phyloP scores from a whole-genome alignment of 2,797 vertebrate species.

The Anabacerthia variegaticeps region DNA sequence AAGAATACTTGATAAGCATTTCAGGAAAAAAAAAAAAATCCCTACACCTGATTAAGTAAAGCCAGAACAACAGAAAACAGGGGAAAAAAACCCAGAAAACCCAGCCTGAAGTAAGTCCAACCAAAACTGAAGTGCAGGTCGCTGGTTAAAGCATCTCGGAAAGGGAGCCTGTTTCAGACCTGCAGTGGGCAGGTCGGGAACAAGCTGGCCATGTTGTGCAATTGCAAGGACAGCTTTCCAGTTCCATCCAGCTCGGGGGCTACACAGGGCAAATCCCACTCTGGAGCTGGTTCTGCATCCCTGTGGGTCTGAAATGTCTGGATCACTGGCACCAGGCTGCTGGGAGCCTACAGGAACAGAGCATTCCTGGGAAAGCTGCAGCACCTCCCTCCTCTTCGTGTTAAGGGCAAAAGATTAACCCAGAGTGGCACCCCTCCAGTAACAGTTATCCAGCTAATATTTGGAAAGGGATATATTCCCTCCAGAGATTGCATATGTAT shows the following conservation, averaged over 20 bases:
- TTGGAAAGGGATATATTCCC: background rate
- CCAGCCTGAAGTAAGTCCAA: slow-evolving; percentile 27
- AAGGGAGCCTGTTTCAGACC: slow-evolving; percentile 41
- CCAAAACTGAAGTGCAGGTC: slow-evolving; percentile 14
- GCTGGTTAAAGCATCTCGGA: slow-evolving; percentile 37
- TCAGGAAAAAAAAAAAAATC: slow-evolving; percentile 55
- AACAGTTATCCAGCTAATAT: background rate
- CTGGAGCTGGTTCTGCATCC: background rate
- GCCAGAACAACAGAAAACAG: background rate
- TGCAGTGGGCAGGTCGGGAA: slow-evolving; percentile 15
- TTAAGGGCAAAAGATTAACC: background rate
- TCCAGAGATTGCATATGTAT: background rate
- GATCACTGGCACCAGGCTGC: background rate
- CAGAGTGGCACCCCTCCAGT: background rate
- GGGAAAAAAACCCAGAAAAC: background rate
- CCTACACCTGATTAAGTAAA: slow-evolving; percentile 29
- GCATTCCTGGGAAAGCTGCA: slow-evolving; percentile 2
- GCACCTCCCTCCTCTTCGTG: background rate
- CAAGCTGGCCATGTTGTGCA: slow-evolving; percentile 10
- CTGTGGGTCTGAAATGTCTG: background rate
- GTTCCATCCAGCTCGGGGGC: background rate
- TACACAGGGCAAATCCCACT: slow-evolving; percentile 34
- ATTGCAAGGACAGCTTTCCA: slow-evolving; percentile 61
- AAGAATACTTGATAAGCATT: slow-evolving; percentile 44
- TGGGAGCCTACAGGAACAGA: slow-evolving; percentile 11